Base-by-base conservation (phyloP, 1,140 invertebrate genomes). In the Ceratina australensis region DNA sequence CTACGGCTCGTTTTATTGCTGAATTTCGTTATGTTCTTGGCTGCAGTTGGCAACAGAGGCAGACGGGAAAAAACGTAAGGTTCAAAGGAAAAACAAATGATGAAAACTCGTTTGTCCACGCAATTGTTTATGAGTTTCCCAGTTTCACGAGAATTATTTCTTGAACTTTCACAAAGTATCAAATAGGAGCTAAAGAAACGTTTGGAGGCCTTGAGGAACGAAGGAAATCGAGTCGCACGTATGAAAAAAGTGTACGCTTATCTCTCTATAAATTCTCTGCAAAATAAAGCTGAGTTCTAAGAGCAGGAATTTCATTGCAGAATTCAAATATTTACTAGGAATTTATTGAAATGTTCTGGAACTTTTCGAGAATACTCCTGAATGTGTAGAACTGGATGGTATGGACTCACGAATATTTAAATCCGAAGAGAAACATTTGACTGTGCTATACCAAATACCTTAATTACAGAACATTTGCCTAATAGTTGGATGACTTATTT, bases 81-180 rank as follows among this genome's bases (percentile, higher is more conserved):
- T 49, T 65, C 47, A 65, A 65, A 18, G 61, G 13, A n/a, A 49
- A 42, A 22, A 16, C 20, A n/a, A 81, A 71, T 18, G 50, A 50
- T n/a, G 56, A 76, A 82, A 72, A 64, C 22, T 76, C 73, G 64
- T 76, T 68, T 60, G 59, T 28, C 22, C 63, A 72, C 12, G 49
- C 72, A 83, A 84, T 84, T 83, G 83, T 78, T 83, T 67, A 77
- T 42, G 67, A 83, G 57, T 54, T 24, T 33, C 5, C 5, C n/a
- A n/a, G n/a, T n/a, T n/a, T n/a, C n/a, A n/a, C n/a, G n/a, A n/a
- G n/a, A n/a, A n/a, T n/a, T n/a, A n/a, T n/a, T n/a, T n/a, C n/a
- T n/a, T n/a, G n/a, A n/a, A n/a, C n/a, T n/a, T n/a, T n/a, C n/a
- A n/a, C n/a, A n/a, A n/a, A n/a, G n/a, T n/a, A n/a, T n/a, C n/a